These are phyloP conservation scores for Pteromalus puparum DNA, from an alignment of 1,140 invertebrate genomes.

Conservation along the genomic window DNA sequence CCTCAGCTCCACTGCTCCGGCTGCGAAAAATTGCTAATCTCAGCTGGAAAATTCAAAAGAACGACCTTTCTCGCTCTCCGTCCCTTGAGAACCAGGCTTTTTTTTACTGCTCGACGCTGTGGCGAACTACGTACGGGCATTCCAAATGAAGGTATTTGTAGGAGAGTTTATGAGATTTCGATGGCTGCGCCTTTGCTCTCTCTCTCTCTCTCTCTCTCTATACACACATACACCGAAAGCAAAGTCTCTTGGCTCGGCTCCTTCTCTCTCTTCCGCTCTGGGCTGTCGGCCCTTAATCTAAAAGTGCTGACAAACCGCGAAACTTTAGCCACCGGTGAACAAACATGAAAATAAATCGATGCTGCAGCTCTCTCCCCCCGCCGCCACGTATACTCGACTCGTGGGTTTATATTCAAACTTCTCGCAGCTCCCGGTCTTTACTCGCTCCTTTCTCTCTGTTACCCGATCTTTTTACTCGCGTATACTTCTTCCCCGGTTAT, in stretches of 20 bases:
- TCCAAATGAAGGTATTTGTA: constrained; percentile 65
- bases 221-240: not conserved
- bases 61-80: not conserved
- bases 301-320: constrained; percentile 71
- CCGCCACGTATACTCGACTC: constrained; percentile 43
- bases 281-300: constrained; percentile 63
- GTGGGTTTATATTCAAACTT: constrained; percentile 69
- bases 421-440: constrained; percentile 20
- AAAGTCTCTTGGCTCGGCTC: not conserved
- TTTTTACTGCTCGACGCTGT: constrained; percentile 8
- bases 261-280: constrained; percentile 35
- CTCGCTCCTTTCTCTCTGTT: constrained; percentile 38
- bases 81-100: not conserved
- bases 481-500: not conserved
- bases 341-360: constrained; percentile 72
- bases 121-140: constrained; percentile 48
- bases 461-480: constrained; percentile 9
- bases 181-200: constrained; percentile 49
- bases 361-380: not conserved
- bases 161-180: constrained; percentile 68
- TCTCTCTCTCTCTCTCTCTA: not conserved
- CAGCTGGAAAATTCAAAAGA: not conserved
- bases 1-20: too few relatives aligned
- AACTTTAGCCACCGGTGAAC: constrained; percentile 67
- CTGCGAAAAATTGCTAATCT: not conserved